Conservation (phyloP, 1,140 invertebrate genomes). For the Ips nitidus region DNA sequence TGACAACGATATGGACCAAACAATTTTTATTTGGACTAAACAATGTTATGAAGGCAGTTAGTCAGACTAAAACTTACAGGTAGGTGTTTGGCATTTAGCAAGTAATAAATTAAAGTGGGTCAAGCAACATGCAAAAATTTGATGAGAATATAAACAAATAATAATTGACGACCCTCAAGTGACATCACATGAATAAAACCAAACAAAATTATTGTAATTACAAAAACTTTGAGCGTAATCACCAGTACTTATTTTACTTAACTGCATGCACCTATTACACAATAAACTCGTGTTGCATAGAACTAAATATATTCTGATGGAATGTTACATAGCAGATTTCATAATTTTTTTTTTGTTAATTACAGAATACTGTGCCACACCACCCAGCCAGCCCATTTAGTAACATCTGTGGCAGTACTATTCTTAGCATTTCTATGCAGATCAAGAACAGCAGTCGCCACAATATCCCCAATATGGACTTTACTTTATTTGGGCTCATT, state of each 20-base stretch:
- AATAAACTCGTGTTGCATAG: too few species aligned
- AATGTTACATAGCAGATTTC: too few species aligned
- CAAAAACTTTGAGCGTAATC: too few species aligned
- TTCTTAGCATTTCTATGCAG: slow-evolving; percentile 62
- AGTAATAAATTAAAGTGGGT: too few species aligned
- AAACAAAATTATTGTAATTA: too few species aligned
- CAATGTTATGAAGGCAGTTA: slow-evolving; percentile 25
- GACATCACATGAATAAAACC: too few species aligned
- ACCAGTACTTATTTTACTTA: too few species aligned
- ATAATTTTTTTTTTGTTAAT: slow-evolving; percentile 30
- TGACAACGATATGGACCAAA: slow-evolving; percentile 40
- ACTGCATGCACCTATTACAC: too few species aligned
- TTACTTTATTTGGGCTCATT: slow-evolving; percentile 74
- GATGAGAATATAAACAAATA: background rate
- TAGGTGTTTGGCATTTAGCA: slow-evolving; percentile 15
- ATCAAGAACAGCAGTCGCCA: slow-evolving; percentile 53
- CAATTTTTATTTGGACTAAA: slow-evolving; percentile 28
- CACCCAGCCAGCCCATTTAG: slow-evolving; percentile 74
- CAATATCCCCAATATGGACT: slow-evolving; percentile 52
- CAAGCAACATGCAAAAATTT: too few species aligned
- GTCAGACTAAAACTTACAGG: slow-evolving; percentile 34
- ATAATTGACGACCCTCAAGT: background rate
- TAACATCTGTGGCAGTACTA: slow-evolving; percentile 65
- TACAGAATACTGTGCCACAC: slow-evolving; percentile 68
- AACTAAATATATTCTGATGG: too few species aligned